A percentile compares a stretch with the other conserved stretches of the same genome.
phyloP scores from a whole-genome alignment of 2,113 vertebrate genomes.

The Phalacrocorax aristotelis region DNA sequence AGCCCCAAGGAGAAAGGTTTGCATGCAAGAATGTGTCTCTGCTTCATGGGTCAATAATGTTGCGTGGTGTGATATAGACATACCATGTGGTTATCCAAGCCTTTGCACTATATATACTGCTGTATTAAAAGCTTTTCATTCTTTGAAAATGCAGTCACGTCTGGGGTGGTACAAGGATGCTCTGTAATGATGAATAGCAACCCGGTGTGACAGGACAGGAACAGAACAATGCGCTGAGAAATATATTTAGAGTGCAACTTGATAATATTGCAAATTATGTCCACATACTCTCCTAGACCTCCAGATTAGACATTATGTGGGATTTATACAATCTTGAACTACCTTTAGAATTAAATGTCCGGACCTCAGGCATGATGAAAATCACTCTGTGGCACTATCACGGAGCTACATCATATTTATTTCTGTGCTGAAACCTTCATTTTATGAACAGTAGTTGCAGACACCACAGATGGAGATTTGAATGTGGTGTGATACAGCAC shows the following conservation, averaged over 20 bases:
- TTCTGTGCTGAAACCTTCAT: constrained; percentile 15
- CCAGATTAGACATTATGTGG: not conserved
- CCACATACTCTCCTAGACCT: not conserved
- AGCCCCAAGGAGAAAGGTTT: not conserved
- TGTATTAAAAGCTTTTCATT: constrained; percentile 33
- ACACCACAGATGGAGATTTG: constrained; percentile 74
- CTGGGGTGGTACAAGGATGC: not conserved
- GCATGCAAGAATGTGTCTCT: not conserved
- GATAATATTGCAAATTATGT: not conserved
- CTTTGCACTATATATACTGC: constrained; percentile 13
- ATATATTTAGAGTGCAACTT: not conserved
- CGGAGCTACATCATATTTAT: constrained; percentile 28
- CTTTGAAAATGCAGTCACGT: constrained; percentile 35
- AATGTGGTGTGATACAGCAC: constrained; percentile 73
- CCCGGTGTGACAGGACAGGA: not conserved
- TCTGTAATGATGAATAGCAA: not conserved
- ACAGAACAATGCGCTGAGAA: not conserved
- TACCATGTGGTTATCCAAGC: not conserved
- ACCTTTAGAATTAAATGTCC: not conserved
- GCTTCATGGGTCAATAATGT: not conserved
- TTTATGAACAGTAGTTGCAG: constrained; percentile 66
- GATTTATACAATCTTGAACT: not conserved
- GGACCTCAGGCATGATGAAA: not conserved
- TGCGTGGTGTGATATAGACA: not conserved
- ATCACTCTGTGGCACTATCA: not conserved